phyloP scores from a whole-genome alignment of 2,888 invertebrate genomes.

The Sarcophaga variegata region DNA sequence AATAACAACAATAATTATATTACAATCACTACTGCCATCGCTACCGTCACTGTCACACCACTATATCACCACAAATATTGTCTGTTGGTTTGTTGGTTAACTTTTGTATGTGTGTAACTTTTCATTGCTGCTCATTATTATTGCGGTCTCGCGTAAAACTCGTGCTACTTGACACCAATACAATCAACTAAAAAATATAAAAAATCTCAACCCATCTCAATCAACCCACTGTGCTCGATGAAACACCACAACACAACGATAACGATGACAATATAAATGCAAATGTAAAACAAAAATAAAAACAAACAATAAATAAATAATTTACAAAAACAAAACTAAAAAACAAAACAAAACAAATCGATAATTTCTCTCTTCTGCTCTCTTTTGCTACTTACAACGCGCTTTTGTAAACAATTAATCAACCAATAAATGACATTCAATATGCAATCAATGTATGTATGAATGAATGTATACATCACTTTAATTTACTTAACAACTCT shows the following conservation, averaged over 20 bases:
- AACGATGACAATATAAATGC: slow-evolving; percentile 27
- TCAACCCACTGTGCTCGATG: slow-evolving; percentile 39
- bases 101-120: slow-evolving; percentile 57
- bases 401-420: slow-evolving; percentile 39
- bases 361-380: not conserved
- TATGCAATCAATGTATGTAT: slow-evolving; percentile 33
- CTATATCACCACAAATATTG: slow-evolving; percentile 43
- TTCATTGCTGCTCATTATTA: slow-evolving; percentile 61
- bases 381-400: not conserved
- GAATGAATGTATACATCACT: not conserved
- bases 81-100: slow-evolving; percentile 54
- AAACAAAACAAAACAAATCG: not conserved
- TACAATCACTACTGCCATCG: not conserved
- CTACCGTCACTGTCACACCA: slow-evolving; percentile 13
- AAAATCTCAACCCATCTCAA: slow-evolving; percentile 20
- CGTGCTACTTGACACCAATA: slow-evolving; percentile 55
- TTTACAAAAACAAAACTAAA: not conserved
- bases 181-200: slow-evolving; percentile 27
- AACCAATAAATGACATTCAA: slow-evolving; percentile 44
- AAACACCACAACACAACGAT: slow-evolving; percentile 46
- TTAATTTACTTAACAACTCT: slow-evolving; percentile 25
- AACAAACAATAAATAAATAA: slow-evolving; percentile 15
- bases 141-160: slow-evolving; percentile 56
- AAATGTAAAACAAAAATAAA: slow-evolving; percentile 21
- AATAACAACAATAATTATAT: slow-evolving; percentile 10